Percentiles rank a stretch among this genome's conserved stretches.
phyloP scores from a whole-genome alignment of 2,888 invertebrate genomes.

The Tuta absoluta region DNA sequence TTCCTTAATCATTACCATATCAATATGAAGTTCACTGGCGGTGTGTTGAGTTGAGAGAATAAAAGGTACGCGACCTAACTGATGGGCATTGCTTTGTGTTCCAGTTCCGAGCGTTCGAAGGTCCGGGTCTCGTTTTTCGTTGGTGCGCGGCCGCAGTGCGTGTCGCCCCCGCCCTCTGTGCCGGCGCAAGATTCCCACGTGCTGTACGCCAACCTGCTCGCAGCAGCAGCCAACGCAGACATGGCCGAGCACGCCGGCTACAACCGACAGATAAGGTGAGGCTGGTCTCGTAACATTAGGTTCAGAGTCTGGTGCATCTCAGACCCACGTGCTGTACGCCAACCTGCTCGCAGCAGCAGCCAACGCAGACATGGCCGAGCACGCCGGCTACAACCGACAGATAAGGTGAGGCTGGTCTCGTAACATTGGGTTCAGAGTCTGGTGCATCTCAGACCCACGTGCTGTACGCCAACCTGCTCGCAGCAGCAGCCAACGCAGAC shows the following conservation, averaged over 20 bases:
- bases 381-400: slow-evolving; percentile 83
- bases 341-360: slow-evolving; percentile 63
- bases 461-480: not conserved
- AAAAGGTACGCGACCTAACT: not conserved
- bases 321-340: slow-evolving; percentile 69
- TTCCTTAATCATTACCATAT: slow-evolving; percentile 3
- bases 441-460: not conserved
- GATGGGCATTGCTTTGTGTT: slow-evolving; percentile 45
- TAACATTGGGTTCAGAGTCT: not conserved
- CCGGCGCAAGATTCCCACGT: slow-evolving; percentile 69
- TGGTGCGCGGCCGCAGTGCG: slow-evolving; percentile 88
- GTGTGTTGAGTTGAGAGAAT: not conserved
- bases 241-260: slow-evolving; percentile 78
- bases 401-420: slow-evolving; percentile 78
- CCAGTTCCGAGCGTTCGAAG: slow-evolving; percentile 88
- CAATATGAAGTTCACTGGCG: not conserved
- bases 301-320: slow-evolving; percentile 40
- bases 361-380: slow-evolving; percentile 72
- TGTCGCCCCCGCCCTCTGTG: slow-evolving; percentile 82
- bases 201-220: slow-evolving; percentile 68
- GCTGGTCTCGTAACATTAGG: not conserved
- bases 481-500: slow-evolving; percentile 57
- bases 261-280: slow-evolving; percentile 86
- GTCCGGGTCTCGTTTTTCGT: slow-evolving; percentile 92
- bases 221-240: slow-evolving; percentile 69